phyloP scores from a whole-genome alignment of 92 coral and sea anemone genomes.

The Phymanthus crucifer region DNA sequence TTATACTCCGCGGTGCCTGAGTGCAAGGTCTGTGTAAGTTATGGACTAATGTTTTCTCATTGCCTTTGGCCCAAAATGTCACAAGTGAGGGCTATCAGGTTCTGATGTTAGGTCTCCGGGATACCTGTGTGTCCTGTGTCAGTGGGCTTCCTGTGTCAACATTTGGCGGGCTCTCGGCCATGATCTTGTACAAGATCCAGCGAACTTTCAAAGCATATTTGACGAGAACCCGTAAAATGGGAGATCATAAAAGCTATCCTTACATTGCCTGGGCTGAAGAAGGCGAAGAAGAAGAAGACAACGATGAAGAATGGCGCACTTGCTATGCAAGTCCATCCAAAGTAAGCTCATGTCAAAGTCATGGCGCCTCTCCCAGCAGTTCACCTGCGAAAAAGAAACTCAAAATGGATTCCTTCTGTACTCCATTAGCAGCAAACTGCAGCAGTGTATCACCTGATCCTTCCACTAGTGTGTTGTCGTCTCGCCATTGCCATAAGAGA shows the following conservation, averaged over 20 bases:
- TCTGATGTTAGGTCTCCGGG: too few species aligned
- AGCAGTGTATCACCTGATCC: not conserved
- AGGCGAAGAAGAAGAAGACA: slow-evolving; percentile 49
- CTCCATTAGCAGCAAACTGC: not conserved
- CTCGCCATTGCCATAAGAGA: slow-evolving; percentile 50
- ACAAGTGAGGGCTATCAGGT: too few species aligned
- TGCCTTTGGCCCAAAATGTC: too few species aligned
- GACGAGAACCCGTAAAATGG: slow-evolving; percentile 14
- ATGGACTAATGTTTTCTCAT: too few species aligned
- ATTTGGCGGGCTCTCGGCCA: not conserved
- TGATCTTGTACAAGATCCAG: not conserved
- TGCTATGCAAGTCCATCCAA: slow-evolving; percentile 20
- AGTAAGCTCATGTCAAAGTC: slow-evolving; percentile 10
- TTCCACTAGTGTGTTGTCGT: not conserved
- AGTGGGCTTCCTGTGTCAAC: not conserved
- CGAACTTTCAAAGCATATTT: not conserved
- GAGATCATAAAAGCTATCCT: not conserved
- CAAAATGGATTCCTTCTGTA: slow-evolving; percentile 21
- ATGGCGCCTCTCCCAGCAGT: slow-evolving; percentile 12
- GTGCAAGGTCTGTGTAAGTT: too few species aligned
- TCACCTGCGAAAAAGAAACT: slow-evolving; percentile 39
- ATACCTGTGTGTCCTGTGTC: slow-evolving; percentile 7
- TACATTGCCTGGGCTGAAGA: slow-evolving; percentile 34
- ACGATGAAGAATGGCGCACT: slow-evolving; percentile 53
- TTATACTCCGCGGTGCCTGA: too few species aligned